Base-by-base conservation (phyloP, 2,113 vertebrate genomes). In the Romanogobio albipinnatus region DNA sequence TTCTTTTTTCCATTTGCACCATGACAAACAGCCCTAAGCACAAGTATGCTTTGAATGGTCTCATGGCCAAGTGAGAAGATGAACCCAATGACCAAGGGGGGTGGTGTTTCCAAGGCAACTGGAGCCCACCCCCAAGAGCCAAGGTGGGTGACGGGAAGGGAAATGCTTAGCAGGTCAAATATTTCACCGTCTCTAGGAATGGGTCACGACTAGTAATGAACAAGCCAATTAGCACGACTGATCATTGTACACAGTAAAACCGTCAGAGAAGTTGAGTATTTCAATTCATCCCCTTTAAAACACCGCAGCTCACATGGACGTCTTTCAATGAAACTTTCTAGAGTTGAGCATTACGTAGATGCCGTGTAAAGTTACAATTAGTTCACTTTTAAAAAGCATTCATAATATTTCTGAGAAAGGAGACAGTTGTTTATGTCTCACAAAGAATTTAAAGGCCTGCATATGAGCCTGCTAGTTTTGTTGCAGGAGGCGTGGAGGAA, bases 61-160 rank as follows among this genome's bases (percentile, higher is more conserved):
- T 81, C 43, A 66, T 36, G 19, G 53, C 53, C 74, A 78, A 49
- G 64, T 64, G 66, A 80, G 58, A 58, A 71, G n/a, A 75, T 45
- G 45, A 51, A 83, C 66, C n/a, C 24, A 62, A 39, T 66, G 45
- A 26, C n/a, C 47, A 43, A 56, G 4, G 22, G 4, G 22, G 15
- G 22, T 15, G 81, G 2, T 11, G 81, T 86, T 47, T 78, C 80
- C 24, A 71, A 43, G 51, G 51, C 62, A 86, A 77, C 59, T 45
- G 11, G 15, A 84, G 45, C 58, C 82, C 26, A 47, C n/a, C 11
- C 26, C 9, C 10, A 5, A 24, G 17, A 45, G 22, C 9, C 22
- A 62, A 9, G 4, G 26, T 45, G 22, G 36, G 15, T 70, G 64
- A 59, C 43, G n/a, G 66, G 33, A 15, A 45, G 19, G 29, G 76